phyloP scores from a whole-genome alignment of 2,797 vertebrate species.

The Jordanella pulchra region DNA sequence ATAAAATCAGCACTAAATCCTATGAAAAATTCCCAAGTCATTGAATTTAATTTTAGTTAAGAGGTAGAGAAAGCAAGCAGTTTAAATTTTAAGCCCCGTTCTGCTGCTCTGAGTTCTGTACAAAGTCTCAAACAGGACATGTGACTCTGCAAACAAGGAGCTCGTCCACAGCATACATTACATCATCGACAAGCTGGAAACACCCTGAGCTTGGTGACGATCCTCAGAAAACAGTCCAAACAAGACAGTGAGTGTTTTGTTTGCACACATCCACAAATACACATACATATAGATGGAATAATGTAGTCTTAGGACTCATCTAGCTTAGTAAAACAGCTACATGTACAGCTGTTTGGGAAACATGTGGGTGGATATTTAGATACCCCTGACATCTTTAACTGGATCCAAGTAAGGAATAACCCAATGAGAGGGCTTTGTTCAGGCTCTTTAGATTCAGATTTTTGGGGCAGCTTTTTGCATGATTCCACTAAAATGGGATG shows the following conservation, averaged over 20 bases:
- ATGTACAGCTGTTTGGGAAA: constrained; percentile 55
- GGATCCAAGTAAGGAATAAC: constrained; percentile 48
- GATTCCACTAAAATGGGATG: too few species aligned
- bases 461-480: not conserved
- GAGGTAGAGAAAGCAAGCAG: constrained; percentile 37
- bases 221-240: constrained; percentile 69
- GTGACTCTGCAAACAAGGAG: constrained; percentile 79
- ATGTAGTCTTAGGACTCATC: constrained; percentile 36
- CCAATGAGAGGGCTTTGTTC: constrained; percentile 34
- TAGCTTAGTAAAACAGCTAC: constrained; percentile 50
- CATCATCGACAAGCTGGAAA: constrained; percentile 75
- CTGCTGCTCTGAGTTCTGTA: constrained; percentile 28
- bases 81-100: constrained; percentile 32
- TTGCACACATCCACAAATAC: constrained; percentile 12
- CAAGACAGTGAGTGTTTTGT: constrained; percentile 60
- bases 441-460: constrained; percentile 17
- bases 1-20: not conserved
- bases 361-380: constrained; percentile 67
- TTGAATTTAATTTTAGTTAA: constrained; percentile 9
- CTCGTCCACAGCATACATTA: constrained; percentile 66
- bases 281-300: constrained; percentile 10
- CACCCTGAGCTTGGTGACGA: constrained; percentile 72
- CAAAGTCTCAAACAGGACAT: constrained; percentile 61
- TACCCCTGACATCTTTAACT: constrained; percentile 50
- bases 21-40: constrained; percentile 9